Base-by-base conservation (phyloP, 37 sponge, comb jelly and placozoan species). In the Haliclona indistincta region DNA sequence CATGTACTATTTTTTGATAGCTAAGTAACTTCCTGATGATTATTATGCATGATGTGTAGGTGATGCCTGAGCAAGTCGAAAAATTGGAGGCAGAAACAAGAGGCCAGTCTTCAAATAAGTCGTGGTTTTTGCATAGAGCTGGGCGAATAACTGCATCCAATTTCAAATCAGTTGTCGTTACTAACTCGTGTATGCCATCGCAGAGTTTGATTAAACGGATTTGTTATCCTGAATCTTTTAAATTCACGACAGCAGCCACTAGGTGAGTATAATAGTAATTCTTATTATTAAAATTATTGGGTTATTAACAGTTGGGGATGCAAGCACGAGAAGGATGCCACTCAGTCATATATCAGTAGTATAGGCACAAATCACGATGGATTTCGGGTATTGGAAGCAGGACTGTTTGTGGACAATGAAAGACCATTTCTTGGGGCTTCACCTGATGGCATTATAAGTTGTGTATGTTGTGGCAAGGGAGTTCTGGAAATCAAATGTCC, bases 401-500 rank as follows among this genome's bases (percentile, higher is more conserved):
- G 82, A 22, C 61, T 81, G 7, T 29, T 73, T 47, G 73, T 66
- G 10, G 67, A 66, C 29, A 7, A 19, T n/a, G 8, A 32, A 17
- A 13, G 29, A 19, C 67, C 67, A n/a, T 66, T 33, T 39, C 10
- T 66, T 40, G 67, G 67, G 6, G 43, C 67, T 19, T 36, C 67
- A 22, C 76, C 76, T 41, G 76, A 75, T 62, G 43, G 76, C 63
- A 35, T 51, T 19, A 41, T 38, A 75, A 58, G 23, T 22, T 35
- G 36, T 62, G 5, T 11, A 22, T 62, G 32, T 36, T 52, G 55
- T 72, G 73, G 47, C 29, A 54, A 72, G 36, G 56, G 53, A 34
- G 55, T 72, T 28, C 56, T 72, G 20, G 73, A 72, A 52, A 36
- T 72, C 13, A 72, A 72, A 36, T 72, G 73, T 54, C 73, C 73